Conservation (phyloP, 1,140 invertebrate species). For the Heterodera schachtii region DNA sequence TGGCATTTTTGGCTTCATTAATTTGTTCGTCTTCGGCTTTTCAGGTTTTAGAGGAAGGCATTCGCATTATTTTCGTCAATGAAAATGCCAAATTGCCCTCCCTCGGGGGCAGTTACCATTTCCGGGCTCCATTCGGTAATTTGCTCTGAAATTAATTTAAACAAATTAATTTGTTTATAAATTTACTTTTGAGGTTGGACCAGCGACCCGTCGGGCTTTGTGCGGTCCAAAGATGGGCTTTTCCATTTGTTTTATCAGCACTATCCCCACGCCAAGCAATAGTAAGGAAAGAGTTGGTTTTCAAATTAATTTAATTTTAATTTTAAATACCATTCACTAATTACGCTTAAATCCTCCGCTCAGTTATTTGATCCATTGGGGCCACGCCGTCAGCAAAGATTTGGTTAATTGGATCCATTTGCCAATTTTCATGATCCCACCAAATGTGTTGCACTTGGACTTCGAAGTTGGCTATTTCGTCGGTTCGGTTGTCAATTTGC, state of each 20-base stretch:
- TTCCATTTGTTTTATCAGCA: conserved; percentile 22
- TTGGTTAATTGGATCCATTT: conserved; percentile 21
- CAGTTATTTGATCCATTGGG: conserved; percentile 11
- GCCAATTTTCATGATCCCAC: conserved; percentile 10
- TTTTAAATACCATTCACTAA: too few relatives aligned
- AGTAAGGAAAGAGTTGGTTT: background rate
- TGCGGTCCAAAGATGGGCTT: conserved; percentile 5
- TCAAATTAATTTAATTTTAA: background rate
- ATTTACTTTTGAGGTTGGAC: conserved; percentile 9
- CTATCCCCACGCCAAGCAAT: conserved; percentile 7
- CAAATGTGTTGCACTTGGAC: background rate
- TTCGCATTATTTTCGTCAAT: background rate
- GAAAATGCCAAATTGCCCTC: background rate
- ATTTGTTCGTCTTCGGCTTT: background rate
- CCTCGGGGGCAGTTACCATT: conserved; percentile 14
- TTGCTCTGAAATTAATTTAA: background rate
- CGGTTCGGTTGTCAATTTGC: background rate
- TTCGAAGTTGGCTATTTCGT: background rate
- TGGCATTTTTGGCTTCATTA: too few relatives aligned
- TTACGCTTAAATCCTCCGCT: too few relatives aligned
- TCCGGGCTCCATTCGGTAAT: conserved; percentile 23
- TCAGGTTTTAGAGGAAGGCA: background rate
- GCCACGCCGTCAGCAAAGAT: conserved; percentile 16
- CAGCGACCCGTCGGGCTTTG: conserved; percentile 17
- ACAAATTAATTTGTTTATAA: background rate